Evolutionary conservation across 1,140 invertebrate species (phyloP).

Genomic region (Hypsibius dujardini): DNA sequence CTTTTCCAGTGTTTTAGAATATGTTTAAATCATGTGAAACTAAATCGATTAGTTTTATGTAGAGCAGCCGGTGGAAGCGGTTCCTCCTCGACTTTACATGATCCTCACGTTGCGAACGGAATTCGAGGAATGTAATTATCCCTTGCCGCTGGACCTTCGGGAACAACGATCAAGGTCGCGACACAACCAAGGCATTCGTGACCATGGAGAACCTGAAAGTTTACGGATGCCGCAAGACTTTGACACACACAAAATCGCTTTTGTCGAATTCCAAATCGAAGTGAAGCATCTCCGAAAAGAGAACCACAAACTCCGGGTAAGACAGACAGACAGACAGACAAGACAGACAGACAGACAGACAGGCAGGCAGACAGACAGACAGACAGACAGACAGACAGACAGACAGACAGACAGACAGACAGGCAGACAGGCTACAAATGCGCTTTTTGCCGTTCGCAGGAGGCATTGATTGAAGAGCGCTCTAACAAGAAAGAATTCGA

Average conservation of each 20-base stretch:
- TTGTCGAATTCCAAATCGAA: slow-evolving; percentile 6
- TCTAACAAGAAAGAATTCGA: background rate
- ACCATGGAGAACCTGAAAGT: background rate
- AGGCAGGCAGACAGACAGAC: too few species aligned
- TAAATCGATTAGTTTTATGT: too few species aligned
- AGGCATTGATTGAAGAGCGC: background rate
- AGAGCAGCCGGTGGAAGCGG: too few species aligned
- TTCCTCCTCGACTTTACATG: background rate
- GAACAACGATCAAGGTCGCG: background rate
- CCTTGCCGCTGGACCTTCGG: background rate
- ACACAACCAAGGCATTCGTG: background rate
- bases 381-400: too few species aligned
- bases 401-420: too few species aligned
- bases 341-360: too few species aligned
- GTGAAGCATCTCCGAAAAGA: slow-evolving; percentile 1
- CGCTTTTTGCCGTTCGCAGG: background rate
- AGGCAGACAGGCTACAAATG: too few species aligned
- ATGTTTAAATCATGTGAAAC: too few species aligned
- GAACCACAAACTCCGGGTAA: slow-evolving; percentile 1
- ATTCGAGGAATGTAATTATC: background rate
- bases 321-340: too few species aligned
- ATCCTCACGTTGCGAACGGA: background rate
- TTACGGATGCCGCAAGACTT: background rate
- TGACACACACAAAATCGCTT: background rate
- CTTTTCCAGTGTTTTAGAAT: too few species aligned